Percentiles rank a stretch among this genome's conserved stretches.
Conservation (phyloP, 2,113 vertebrate genomes). For the Zosterops hypoxanthus region DNA sequence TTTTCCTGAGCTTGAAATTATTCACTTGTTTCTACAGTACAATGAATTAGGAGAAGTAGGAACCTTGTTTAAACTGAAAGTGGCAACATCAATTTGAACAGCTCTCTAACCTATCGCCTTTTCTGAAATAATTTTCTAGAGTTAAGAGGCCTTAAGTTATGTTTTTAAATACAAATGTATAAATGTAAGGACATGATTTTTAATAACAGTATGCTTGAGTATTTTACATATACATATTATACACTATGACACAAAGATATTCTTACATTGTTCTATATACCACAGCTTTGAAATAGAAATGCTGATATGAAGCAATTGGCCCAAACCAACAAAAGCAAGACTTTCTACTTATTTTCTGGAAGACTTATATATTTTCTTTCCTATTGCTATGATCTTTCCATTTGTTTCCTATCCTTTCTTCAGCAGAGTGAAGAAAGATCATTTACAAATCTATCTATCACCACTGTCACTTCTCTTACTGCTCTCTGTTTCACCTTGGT, state of each 20-base stretch:
- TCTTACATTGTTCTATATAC: neutral
- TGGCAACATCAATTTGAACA: neutral
- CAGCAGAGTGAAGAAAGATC: neutral
- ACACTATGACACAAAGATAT: neutral
- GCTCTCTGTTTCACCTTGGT: neutral
- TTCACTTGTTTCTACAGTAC: neutral
- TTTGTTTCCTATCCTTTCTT: neutral
- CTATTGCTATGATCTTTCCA: neutral
- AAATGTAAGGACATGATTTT: neutral
- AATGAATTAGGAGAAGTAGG: neutral
- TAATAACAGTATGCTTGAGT: neutral
- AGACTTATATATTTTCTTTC: neutral
- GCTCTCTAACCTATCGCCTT: neutral
- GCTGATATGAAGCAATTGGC: neutral
- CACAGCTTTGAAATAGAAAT: neutral
- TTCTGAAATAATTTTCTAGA: neutral
- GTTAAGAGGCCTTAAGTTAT: neutral
- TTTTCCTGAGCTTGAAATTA: neutral
- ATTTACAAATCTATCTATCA: neutral
- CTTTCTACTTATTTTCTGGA: neutral
- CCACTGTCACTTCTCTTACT: neutral
- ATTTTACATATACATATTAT: neutral
- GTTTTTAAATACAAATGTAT: neutral
- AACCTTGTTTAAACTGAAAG: neutral
- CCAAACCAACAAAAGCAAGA: neutral